These are phyloP conservation scores for Lymantria dispar DNA, from an alignment of 2,888 invertebrate genomes.

Conservation along the genomic window DNA sequence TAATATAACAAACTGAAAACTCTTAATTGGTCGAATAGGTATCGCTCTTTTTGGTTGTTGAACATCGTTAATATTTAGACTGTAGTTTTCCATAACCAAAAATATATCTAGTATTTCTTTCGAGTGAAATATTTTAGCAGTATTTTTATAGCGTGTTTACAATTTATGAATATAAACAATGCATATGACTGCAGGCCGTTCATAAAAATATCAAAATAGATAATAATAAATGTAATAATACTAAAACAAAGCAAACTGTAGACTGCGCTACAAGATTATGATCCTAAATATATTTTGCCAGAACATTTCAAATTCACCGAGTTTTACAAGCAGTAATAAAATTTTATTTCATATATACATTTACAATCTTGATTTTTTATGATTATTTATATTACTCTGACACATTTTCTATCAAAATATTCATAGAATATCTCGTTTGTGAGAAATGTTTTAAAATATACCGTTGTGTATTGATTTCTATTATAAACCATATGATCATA, in stretches of 20 bases:
- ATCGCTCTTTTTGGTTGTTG: neutral
- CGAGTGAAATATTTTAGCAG: too few relatives aligned
- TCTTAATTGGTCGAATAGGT: neutral
- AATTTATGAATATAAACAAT: neutral
- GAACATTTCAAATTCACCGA: slow-evolving; percentile 12
- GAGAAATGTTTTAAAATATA: neutral
- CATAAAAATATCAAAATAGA: slow-evolving; percentile 1
- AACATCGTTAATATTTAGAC: neutral
- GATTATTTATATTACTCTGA: neutral
- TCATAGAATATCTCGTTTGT: neutral
- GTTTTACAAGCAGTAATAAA: slow-evolving; percentile 20
- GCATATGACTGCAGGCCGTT: neutral
- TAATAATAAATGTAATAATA: slow-evolving; percentile 1
- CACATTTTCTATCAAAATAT: slow-evolving; percentile 2
- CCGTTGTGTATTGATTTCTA: too few relatives aligned
- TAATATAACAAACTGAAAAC: neutral
- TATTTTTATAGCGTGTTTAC: neutral
- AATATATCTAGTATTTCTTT: too few relatives aligned
- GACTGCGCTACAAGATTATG: slow-evolving; percentile 14
- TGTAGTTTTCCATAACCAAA: too few relatives aligned
- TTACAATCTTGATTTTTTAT: slow-evolving; percentile 1
- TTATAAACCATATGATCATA: neutral
- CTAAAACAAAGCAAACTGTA: slow-evolving; percentile 9
- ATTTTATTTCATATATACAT: slow-evolving; percentile 1
- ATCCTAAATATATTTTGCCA: slow-evolving; percentile 12